Evolutionary conservation across 2,113 vertebrate genomes (phyloP).

Genomic region (Gasterosteus nipponicus): DNA sequence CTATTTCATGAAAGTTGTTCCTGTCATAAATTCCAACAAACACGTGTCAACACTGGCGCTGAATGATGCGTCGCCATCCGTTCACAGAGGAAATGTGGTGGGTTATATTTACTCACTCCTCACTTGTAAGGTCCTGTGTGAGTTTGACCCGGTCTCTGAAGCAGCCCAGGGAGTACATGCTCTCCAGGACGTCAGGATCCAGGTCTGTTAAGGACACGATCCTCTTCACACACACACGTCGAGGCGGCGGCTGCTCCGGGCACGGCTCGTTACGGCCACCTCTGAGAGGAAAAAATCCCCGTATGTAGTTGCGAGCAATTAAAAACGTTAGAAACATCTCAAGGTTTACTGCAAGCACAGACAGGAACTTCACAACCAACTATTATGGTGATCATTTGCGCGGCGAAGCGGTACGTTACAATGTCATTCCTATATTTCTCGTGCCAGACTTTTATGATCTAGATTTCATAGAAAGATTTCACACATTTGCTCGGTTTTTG

Average conservation of each 20-base stretch:
- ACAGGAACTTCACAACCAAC: not conserved
- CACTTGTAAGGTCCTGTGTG: constrained; percentile 88
- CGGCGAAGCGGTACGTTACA: too few species aligned
- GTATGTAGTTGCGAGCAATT: not conserved
- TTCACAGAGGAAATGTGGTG: constrained; percentile 13
- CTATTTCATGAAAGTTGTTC: not conserved
- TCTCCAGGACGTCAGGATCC: constrained; percentile 90
- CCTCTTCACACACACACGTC: constrained; percentile 85
- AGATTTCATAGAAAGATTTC: not conserved
- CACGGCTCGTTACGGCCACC: constrained; percentile 88
- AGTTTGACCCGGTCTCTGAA: constrained; percentile 90
- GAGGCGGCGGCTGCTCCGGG: constrained; percentile 85
- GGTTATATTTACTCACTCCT: constrained; percentile 83
- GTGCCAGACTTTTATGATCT: not conserved
- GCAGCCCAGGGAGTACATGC: constrained; percentile 91
- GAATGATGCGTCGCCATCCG: not conserved
- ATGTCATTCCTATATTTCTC: not conserved
- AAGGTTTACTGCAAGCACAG: not conserved
- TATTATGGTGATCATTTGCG: not conserved
- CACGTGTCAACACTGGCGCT: not conserved
- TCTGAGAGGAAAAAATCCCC: constrained; percentile 55
- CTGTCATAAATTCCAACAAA: not conserved
- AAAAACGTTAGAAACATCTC: not conserved
- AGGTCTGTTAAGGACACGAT: constrained; percentile 87
- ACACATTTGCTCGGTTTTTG: not conserved